Percentiles rank a stretch among this genome's conserved stretches.
Evolutionary conservation across 2,113 vertebrate genomes (phyloP).

Genomic region (Stegastes partitus): DNA sequence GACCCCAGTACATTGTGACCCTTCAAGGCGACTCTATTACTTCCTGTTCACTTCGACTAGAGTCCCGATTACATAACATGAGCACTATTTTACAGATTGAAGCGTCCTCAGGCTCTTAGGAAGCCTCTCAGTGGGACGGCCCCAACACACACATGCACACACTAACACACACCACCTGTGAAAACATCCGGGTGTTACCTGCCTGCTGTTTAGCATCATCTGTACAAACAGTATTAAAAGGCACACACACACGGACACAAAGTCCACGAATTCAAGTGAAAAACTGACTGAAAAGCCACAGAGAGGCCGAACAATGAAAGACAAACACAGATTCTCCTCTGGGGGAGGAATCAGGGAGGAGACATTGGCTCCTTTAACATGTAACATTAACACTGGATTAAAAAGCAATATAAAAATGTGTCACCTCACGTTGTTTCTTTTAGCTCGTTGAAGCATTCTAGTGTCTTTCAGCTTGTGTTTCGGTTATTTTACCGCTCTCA

Average conservation of each 20-base stretch:
- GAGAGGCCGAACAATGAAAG: no score
- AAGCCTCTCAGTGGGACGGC: conserved; percentile 24
- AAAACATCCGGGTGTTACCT: conserved; percentile 74
- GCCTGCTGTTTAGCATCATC: conserved; percentile 71
- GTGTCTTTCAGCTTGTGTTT: not conserved
- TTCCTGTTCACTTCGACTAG: not conserved
- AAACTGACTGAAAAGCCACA: not conserved
- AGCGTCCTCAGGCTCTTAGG: conserved; percentile 9
- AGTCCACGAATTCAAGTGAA: conserved; percentile 4
- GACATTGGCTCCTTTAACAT: no score
- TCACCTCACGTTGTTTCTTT: no score
- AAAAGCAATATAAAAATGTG: no score
- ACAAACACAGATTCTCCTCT: not conserved
- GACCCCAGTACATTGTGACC: not conserved
- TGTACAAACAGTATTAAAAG: conserved; percentile 67
- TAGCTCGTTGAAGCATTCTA: not conserved
- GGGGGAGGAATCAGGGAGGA: not conserved
- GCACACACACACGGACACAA: conserved; percentile 21
- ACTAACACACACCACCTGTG: conserved; percentile 62
- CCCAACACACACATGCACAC: not conserved
- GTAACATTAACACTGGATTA: no score
- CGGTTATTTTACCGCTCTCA: not conserved
- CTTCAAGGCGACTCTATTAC: not conserved
- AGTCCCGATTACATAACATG: conserved; percentile 14
- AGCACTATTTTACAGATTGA: conserved; percentile 8